These are phyloP conservation scores for Lepidotrigona ventralis DNA, from an alignment of 1,140 invertebrate genomes.

Conservation along the genomic window DNA sequence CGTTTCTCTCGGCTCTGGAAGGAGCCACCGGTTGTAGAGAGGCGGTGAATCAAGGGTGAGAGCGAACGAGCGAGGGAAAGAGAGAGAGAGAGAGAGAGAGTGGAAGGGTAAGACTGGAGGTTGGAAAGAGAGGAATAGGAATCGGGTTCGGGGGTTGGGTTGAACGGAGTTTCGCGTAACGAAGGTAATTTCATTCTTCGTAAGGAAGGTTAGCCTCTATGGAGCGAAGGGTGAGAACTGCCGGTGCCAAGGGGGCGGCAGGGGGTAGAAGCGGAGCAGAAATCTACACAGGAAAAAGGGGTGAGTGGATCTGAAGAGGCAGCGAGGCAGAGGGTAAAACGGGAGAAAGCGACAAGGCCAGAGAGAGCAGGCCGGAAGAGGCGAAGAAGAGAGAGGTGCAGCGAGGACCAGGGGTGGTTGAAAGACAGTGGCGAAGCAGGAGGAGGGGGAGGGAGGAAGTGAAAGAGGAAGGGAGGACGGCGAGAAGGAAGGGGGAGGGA, in stretches of 20 bases:
- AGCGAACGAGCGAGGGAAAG: no score
- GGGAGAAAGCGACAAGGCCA: conserved; percentile 65
- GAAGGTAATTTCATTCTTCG: conserved; percentile 80
- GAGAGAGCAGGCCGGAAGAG: conserved; percentile 46
- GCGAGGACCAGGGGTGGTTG: conserved; percentile 40
- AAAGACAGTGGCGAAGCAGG: conserved; percentile 32
- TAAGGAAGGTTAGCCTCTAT: conserved; percentile 67
- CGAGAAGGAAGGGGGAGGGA: conserved; percentile 14
- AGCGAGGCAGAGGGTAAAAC: conserved; percentile 63
- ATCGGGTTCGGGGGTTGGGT: conserved; percentile 68
- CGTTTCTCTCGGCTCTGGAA: conserved; percentile 13
- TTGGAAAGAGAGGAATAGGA: conserved; percentile 59
- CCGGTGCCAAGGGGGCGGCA: background rate
- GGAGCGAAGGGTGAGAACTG: conserved; percentile 51
- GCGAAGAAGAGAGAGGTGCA: conserved; percentile 26
- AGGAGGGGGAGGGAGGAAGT: conserved; percentile 52
- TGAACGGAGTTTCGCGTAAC: conserved; percentile 77
- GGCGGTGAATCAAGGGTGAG: background rate
- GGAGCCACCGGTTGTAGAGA: conserved; percentile 5
- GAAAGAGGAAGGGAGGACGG: conserved; percentile 43
- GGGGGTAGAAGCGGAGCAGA: conserved; percentile 61
- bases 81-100: no score
- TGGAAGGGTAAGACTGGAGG: conserved; percentile 24
- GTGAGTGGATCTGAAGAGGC: conserved; percentile 43
- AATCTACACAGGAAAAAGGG: conserved; percentile 63